A percentile compares a stretch with the other conserved stretches of the same genome.
Conservation (phyloP, 2,888 invertebrate genomes). For the Muscina levida region DNA sequence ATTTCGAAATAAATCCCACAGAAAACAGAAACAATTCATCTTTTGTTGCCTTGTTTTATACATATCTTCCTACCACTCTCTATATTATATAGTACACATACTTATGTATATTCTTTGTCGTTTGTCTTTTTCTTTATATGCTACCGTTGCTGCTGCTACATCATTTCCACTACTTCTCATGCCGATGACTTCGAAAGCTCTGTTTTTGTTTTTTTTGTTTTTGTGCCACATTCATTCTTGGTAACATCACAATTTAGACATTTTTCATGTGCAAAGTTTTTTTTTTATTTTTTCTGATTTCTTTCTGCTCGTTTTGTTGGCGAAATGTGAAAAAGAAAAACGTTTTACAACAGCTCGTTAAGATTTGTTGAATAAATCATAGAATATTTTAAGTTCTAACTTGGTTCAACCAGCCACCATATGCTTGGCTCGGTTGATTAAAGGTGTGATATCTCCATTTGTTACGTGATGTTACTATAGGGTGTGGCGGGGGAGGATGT, state of each 20-base stretch:
- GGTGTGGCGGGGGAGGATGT: background rate
- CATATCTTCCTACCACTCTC: background rate
- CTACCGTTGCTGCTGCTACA: background rate
- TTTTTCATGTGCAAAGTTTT: constrained; percentile 16
- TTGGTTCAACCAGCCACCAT: too few relatives aligned
- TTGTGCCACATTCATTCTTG: constrained; percentile 28
- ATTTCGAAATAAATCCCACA: constrained; percentile 74
- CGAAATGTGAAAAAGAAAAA: background rate
- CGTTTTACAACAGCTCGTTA: constrained; percentile 40
- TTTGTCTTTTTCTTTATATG: too few relatives aligned
- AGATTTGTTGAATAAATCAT: constrained; percentile 40
- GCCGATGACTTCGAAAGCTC: background rate
- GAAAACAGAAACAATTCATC: constrained; percentile 67
- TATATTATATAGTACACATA: background rate
- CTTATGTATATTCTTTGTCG: background rate
- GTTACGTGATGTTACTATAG: background rate
- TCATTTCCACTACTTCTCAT: background rate
- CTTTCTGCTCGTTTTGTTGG: background rate
- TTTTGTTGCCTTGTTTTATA: constrained; percentile 19
- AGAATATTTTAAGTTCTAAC: constrained; percentile 29
- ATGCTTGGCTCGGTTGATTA: constrained; percentile 25
- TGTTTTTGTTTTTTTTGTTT: background rate
- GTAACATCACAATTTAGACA: constrained; percentile 21
- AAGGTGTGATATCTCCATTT: constrained; percentile 26
- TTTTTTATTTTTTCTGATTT: background rate